Conservation (phyloP, 2,113 vertebrate species). For the Tinamus guttatus region DNA sequence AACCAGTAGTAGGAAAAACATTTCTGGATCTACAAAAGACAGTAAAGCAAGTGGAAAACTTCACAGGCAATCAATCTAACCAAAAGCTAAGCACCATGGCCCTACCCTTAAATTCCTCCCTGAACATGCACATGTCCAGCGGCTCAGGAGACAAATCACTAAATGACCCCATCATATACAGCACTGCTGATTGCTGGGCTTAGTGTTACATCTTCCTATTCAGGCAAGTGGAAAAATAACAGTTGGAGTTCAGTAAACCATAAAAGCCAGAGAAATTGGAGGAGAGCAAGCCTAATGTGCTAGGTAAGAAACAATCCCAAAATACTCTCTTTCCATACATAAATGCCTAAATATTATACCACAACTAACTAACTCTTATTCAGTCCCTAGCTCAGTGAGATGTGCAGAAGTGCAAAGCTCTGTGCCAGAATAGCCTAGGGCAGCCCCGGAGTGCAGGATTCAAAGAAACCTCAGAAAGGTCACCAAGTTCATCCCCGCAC, state of each 20-base stretch:
- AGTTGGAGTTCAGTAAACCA: neutral
- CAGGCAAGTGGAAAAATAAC: neutral
- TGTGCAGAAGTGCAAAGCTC: neutral
- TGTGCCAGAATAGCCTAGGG: neutral
- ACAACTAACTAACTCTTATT: neutral
- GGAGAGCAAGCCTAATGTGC: neutral
- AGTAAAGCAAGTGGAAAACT: neutral
- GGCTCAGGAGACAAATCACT: neutral
- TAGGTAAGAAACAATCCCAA: neutral
- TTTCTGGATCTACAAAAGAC: neutral
- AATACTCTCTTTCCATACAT: neutral
- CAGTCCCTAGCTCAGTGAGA: neutral
- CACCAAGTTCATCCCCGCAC: neutral
- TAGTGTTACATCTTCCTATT: neutral
- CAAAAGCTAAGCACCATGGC: neutral
- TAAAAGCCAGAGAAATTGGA: neutral
- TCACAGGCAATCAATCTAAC: neutral
- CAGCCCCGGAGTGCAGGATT: neutral
- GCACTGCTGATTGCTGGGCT: neutral
- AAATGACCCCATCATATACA: neutral
- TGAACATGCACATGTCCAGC: neutral
- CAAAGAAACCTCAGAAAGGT: constrained; percentile 32
- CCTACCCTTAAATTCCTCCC: neutral
- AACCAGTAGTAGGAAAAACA: neutral
- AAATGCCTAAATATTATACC: neutral